Percentiles rank a stretch among this genome's conserved stretches.
Conservation (phyloP, 92 coral and sea anemone species). For the Paramuricea clavata region DNA sequence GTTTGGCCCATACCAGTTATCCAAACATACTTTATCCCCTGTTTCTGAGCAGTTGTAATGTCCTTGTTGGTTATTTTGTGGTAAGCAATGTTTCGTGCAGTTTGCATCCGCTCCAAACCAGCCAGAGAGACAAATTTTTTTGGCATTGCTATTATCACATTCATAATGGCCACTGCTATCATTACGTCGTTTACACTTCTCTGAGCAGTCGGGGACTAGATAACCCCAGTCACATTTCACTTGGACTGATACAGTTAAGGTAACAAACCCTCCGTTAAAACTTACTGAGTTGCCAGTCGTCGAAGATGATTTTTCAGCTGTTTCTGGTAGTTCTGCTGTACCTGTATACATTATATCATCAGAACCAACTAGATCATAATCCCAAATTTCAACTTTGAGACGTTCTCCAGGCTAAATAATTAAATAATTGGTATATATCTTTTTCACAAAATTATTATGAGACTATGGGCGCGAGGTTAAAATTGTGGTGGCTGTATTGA, state of each 20-base stretch:
- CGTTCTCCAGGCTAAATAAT: not conserved
- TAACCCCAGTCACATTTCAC: slow-evolving; percentile 76
- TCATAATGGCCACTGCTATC: slow-evolving; percentile 48
- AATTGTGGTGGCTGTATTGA: too few relatives aligned
- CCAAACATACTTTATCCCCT: slow-evolving; percentile 74
- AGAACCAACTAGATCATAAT: not conserved
- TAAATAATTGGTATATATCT: not conserved
- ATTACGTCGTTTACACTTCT: slow-evolving; percentile 64
- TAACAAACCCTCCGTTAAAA: not conserved
- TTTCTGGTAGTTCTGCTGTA: not conserved
- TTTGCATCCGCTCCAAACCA: slow-evolving; percentile 49
- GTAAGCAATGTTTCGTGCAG: slow-evolving; percentile 71
- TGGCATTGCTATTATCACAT: slow-evolving; percentile 56
- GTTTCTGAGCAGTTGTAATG: slow-evolving; percentile 71
- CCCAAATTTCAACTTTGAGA: not conserved
- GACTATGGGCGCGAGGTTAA: too few relatives aligned
- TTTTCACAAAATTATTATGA: too few relatives aligned
- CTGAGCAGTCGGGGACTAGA: slow-evolving; percentile 71
- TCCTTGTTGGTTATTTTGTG: slow-evolving; percentile 75
- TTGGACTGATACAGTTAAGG: slow-evolving; percentile 62
- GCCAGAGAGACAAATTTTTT: slow-evolving; percentile 58
- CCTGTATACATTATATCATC: not conserved
- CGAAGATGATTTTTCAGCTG: not conserved
- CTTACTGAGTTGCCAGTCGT: not conserved
- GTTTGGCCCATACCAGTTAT: slow-evolving; percentile 65